Evolutionary conservation across 2,888 invertebrate genomes (phyloP).

Genomic region (Tridacna crocea): DNA sequence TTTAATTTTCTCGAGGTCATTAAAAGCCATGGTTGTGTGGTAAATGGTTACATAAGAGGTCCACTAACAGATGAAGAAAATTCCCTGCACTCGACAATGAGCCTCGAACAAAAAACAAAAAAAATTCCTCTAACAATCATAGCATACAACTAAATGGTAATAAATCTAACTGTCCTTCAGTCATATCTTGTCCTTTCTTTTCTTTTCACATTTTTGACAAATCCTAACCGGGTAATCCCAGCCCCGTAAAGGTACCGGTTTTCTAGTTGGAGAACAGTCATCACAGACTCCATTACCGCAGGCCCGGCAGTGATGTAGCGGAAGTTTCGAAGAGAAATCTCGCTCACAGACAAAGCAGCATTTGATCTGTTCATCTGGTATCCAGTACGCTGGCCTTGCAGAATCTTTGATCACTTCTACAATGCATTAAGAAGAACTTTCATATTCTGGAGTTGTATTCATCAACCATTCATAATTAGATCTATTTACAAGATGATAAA

Average conservation of each 20-base stretch:
- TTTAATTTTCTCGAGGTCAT: not conserved
- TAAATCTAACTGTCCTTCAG: not conserved
- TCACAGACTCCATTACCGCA: conserved; percentile 91
- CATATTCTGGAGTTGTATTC: too few species aligned
- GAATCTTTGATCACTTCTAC: conserved; percentile 88
- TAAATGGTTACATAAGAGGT: too few species aligned
- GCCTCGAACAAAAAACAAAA: not conserved
- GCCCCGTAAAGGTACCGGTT: conserved; percentile 84
- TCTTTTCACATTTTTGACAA: conserved; percentile 83
- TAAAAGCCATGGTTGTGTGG: too few species aligned
- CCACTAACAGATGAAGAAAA: too few species aligned
- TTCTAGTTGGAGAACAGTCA: conserved; percentile 83
- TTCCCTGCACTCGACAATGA: too few species aligned
- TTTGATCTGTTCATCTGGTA: conserved; percentile 89
- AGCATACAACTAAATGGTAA: not conserved
- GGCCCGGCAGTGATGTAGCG: conserved; percentile 89
- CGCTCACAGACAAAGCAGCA: conserved; percentile 88
- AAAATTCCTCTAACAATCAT: not conserved
- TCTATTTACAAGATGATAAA: too few species aligned
- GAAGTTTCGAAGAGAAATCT: conserved; percentile 85
- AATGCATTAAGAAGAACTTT: not conserved
- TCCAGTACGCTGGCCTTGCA: conserved; percentile 92
- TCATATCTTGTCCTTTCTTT: conserved; percentile 51
- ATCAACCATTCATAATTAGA: too few species aligned
- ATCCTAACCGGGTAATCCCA: conserved; percentile 86